Conservation (phyloP, 1,140 invertebrate species). For the Drosophila serrata region DNA sequence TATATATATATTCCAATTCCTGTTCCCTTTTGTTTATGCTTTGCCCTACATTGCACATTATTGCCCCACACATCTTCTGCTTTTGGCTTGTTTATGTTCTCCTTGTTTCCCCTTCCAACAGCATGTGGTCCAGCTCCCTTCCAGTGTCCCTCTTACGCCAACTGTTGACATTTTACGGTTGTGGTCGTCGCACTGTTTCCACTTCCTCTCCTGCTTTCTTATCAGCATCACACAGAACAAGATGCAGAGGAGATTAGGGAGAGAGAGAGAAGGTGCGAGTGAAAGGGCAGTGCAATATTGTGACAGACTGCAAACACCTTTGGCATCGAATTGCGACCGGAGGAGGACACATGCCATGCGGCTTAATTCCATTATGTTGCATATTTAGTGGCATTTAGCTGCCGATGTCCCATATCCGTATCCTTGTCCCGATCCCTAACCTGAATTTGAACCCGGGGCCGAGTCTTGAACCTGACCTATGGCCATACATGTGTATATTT, state of each 20-base stretch:
- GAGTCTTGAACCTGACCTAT: constrained; percentile 57
- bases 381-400: constrained; percentile 78
- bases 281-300: constrained; percentile 58
- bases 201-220: constrained; percentile 33
- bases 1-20: not conserved
- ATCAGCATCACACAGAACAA: constrained; percentile 38
- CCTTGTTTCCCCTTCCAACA: constrained; percentile 41
- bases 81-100: constrained; percentile 27
- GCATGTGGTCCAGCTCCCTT: constrained; percentile 59
- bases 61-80: constrained; percentile 13
- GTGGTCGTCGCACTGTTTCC: constrained; percentile 22
- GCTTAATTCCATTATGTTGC: constrained; percentile 61
- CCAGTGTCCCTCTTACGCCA: constrained; percentile 42
- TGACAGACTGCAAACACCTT: constrained; percentile 70
- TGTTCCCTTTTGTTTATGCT: constrained; percentile 17
- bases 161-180: constrained; percentile 66
- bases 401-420: constrained; percentile 23
- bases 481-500: constrained; percentile 14
- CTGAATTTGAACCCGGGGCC: constrained; percentile 22
- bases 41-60: constrained; percentile 37
- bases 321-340: constrained; percentile 13
- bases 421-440: constrained; percentile 29
- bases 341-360: constrained; percentile 49
- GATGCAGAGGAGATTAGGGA: constrained; percentile 9
- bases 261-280: not conserved